Evolutionary conservation across 2,888 invertebrate genomes (phyloP).

Genomic region (Lasioglossum morio): DNA sequence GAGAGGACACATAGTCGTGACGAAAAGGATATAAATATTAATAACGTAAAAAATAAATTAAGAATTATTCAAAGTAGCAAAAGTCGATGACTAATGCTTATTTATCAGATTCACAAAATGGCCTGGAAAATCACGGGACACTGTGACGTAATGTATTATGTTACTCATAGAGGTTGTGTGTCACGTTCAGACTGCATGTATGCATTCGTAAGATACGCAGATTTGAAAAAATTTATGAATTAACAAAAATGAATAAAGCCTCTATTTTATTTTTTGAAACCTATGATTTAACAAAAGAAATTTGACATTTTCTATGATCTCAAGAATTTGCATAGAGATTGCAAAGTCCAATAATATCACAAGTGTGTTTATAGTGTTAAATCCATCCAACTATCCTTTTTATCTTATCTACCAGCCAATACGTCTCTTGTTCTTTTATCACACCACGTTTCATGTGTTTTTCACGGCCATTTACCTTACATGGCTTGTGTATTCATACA

Average conservation of each 20-base stretch:
- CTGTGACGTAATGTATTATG: neutral
- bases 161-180: neutral
- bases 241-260: neutral
- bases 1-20: neutral
- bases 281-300: neutral
- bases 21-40: neutral
- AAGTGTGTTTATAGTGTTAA: neutral
- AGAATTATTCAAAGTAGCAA: neutral
- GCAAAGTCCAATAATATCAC: neutral
- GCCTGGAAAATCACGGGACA: neutral
- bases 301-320: neutral
- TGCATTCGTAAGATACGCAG: neutral
- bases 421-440: neutral
- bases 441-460: neutral
- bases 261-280: neutral
- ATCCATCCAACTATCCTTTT: neutral
- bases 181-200: neutral
- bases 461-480: neutral
- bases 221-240: neutral
- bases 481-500: neutral
- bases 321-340: neutral
- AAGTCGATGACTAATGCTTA: neutral
- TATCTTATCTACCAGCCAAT: neutral
- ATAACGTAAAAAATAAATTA: neutral
- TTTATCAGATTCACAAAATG: neutral